phyloP scores from a whole-genome alignment of 2,113 vertebrate species.

The Lethenteron reissneri region DNA sequence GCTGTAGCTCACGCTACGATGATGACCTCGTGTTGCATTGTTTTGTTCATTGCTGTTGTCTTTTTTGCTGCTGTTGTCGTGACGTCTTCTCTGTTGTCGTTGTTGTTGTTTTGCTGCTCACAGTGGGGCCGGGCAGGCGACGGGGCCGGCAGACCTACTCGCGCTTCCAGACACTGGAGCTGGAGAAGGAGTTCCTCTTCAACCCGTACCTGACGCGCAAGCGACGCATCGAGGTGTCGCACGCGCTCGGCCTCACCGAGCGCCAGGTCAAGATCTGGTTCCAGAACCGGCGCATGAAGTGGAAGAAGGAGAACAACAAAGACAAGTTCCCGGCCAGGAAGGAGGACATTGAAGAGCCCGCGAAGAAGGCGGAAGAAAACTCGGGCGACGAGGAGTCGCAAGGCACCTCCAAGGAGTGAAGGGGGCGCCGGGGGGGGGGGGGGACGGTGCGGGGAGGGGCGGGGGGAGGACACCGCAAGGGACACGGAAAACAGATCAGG shows the following conservation, averaged over 20 bases:
- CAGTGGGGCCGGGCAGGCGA: constrained; percentile 45
- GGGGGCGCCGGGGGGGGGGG: too few relatives aligned
- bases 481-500: too few relatives aligned
- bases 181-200: constrained; percentile 56
- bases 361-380: constrained; percentile 27
- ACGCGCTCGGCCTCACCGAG: constrained; percentile 44
- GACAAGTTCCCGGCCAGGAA: constrained; percentile 41
- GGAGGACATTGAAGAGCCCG: constrained; percentile 31
- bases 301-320: constrained; percentile 62
- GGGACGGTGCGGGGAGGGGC: too few relatives aligned
- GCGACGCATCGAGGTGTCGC: constrained; percentile 48
- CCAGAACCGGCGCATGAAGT: constrained; percentile 54
- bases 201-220: constrained; percentile 56
- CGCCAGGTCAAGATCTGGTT: constrained; percentile 60
- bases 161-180: constrained; percentile 47
- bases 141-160: constrained; percentile 57
- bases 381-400: too few relatives aligned
- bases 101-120: constrained; percentile 22
- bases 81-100: constrained; percentile 6
- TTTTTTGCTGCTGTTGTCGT: too few relatives aligned
- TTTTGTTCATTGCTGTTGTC: too few relatives aligned
- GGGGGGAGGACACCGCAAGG: too few relatives aligned
- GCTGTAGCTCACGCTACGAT: too few relatives aligned
- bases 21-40: too few relatives aligned
- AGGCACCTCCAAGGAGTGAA: too few relatives aligned